Base-by-base conservation (phyloP, 2,113 vertebrate species). In the Montifringilla adamsi region DNA sequence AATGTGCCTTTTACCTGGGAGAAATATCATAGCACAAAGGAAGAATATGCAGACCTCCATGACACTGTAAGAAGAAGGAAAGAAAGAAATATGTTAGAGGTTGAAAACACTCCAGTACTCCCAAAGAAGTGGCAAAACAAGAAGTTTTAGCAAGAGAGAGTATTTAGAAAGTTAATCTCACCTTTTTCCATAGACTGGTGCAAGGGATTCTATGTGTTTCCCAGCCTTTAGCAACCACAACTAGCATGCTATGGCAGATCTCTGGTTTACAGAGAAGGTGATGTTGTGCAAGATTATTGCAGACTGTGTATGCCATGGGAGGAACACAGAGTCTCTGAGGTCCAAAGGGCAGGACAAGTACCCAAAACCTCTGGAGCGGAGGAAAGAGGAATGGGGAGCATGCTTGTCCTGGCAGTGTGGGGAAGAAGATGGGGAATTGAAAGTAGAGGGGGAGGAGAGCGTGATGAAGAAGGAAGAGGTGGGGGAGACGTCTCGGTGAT, bases 351-450 rank as follows among this genome's bases (percentile, higher is more conserved):
- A 49, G 41, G 41, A 83, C 1, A 4, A 90, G 33, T 22, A 67
- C 59, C 4, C 33, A 50, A 37, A 83, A 63, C 0, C 18, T 6
- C 31, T 52, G 16, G 4, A n/a, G 33, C 0, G 0, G 52, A 73
- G 47, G 76, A 87, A 59, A 70, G 80, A 63, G 84, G 89, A 94
- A 74, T 72, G 80, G n/a, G 44, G 56, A 89, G 41, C 84, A 52
- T 92, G 52, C 79, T 76, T 66, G 75, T 13, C 30, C 70, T 59
- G 33, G 16, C 39, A 43, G 46, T 26, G 76, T 64, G 37, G 31
- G 73, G 91, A 84, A 76, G 92, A 93, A 84, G 84, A 94, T 78
- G 82, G 30, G 89, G 95, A 94, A 94, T 37, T 94, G 96, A 95
- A 97, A 97, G 86, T 44, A 70, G 73, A 92, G 68, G 46, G 39